These are phyloP conservation scores for Platorchestia sp. DNA, from an alignment of 1,140 invertebrate genomes.

Conservation along the genomic window DNA sequence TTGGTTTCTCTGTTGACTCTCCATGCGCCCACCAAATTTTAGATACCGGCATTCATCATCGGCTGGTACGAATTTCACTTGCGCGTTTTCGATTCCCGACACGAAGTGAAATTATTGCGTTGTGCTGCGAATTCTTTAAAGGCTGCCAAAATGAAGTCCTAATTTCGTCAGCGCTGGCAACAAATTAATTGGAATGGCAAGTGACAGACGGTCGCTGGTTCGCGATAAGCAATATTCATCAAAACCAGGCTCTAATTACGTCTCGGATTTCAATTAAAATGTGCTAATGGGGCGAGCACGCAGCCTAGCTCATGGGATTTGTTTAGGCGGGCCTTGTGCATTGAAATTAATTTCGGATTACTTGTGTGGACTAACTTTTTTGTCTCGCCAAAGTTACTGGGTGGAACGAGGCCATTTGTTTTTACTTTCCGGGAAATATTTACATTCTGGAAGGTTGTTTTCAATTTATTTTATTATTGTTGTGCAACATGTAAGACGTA, in stretches of 20 bases:
- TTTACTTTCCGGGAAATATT: no score
- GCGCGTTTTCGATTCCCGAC: neutral
- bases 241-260: neutral
- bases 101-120: neutral
- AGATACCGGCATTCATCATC: neutral
- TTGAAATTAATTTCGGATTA: neutral
- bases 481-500: no score
- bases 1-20: neutral
- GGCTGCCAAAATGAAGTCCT: neutral
- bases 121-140: neutral
- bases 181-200: conserved; percentile 2
- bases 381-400: no score
- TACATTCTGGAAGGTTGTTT: no score
- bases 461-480: no score
- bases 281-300: neutral
- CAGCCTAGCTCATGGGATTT: neutral
- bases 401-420: no score
- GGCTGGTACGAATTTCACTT: neutral
- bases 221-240: neutral
- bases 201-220: neutral
- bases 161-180: neutral
- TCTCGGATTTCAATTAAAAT: neutral
- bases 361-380: neutral
- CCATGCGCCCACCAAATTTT: neutral
- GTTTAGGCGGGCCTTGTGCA: neutral